phyloP scores from a whole-genome alignment of 2,888 invertebrate genomes.

The Biston stratarius region DNA sequence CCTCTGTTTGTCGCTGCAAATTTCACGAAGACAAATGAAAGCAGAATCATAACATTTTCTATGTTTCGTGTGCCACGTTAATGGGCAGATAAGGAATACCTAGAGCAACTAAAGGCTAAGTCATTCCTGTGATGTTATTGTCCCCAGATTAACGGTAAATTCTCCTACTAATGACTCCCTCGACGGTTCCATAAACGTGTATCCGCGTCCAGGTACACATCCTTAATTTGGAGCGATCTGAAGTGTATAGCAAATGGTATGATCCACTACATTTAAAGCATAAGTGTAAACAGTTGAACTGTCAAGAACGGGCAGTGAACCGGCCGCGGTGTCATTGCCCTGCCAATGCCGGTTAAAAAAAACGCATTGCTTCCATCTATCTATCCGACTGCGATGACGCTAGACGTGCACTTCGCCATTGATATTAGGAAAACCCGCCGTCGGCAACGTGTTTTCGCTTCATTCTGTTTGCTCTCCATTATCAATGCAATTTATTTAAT shows the following conservation, averaged over 20 bases:
- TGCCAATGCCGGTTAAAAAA: constrained; percentile 81
- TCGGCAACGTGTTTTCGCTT: constrained; percentile 13
- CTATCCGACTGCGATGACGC: constrained; percentile 68
- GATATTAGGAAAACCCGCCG: constrained; percentile 57
- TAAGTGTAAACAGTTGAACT: constrained; percentile 84
- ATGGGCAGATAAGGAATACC: constrained; percentile 35
- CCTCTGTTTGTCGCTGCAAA: constrained; percentile 6
- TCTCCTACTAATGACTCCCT: constrained; percentile 28
- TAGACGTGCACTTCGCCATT: constrained; percentile 63
- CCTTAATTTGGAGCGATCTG: constrained; percentile 52
- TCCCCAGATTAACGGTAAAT: constrained; percentile 33
- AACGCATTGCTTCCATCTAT: constrained; percentile 78
- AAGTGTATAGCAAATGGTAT: constrained; percentile 69
- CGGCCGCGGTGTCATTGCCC: constrained; percentile 82
- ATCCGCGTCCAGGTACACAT: constrained; percentile 25
- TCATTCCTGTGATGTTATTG: constrained; percentile 33
- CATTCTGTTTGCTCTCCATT: constrained; percentile 21
- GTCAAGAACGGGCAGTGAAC: constrained; percentile 86
- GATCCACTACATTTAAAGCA: constrained; percentile 74
- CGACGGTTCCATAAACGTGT: constrained; percentile 28
- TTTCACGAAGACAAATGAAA: constrained; percentile 13
- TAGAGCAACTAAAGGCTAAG: constrained; percentile 8
- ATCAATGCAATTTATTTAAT: constrained; percentile 21
- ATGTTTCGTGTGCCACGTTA: constrained; percentile 39
- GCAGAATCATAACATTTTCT: constrained; percentile 29